phyloP scores from a whole-genome alignment of 1,140 invertebrate genomes.

The Listronotus bonariensis region DNA sequence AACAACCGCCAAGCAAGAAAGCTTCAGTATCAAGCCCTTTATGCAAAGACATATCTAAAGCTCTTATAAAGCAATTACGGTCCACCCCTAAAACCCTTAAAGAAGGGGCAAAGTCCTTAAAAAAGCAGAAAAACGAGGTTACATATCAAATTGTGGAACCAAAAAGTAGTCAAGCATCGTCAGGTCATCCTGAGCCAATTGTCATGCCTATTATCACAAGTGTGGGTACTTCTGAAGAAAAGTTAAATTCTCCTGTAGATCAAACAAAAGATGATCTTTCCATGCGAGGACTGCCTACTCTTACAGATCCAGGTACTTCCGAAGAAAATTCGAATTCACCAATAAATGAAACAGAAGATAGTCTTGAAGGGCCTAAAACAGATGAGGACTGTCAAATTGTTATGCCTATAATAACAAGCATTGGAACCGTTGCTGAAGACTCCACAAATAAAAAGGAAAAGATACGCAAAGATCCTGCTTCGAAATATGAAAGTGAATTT shows the following conservation, averaged over 20 bases:
- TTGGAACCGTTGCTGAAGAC: conserved; percentile 14
- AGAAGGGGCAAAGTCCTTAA: no score
- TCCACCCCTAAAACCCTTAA: no score
- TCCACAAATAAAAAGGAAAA: background rate
- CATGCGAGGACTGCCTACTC: background rate
- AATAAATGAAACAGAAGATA: no score
- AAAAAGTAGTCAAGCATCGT: background rate
- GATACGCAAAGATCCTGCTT: background rate
- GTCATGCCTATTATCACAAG: conserved; percentile 2
- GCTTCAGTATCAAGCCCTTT: no score
- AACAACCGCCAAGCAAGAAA: no score
- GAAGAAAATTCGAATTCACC: background rate
- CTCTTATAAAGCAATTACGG: no score
- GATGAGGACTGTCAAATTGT: background rate
- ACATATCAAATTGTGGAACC: no score
- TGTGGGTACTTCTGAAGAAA: background rate
- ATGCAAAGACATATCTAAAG: no score
- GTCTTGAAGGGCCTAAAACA: no score
- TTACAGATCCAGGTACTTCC: background rate
- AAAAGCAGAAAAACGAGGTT: no score
- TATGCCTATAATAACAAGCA: conserved; percentile 21
- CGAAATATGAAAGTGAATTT: conserved; percentile 17
- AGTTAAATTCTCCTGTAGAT: background rate
- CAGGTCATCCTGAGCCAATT: background rate
- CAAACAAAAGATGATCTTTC: no score